Base-by-base conservation (phyloP, 92 coral and sea anemone genomes). In the Bergia sp. region DNA sequence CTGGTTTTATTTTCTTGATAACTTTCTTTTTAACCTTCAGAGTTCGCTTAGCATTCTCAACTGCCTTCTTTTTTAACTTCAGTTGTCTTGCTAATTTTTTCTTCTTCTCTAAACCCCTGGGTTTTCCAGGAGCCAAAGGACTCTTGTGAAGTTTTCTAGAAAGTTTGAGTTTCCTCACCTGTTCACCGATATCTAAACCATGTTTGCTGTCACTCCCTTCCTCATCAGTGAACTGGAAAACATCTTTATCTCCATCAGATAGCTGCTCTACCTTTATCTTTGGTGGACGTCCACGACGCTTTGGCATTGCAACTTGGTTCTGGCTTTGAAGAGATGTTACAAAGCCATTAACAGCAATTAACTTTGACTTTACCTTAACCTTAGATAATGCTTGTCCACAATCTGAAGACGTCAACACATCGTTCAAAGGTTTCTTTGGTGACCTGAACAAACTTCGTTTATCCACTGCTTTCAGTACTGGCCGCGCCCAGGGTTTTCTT, bases 401-500 rank as follows among this genome's bases (percentile, higher is more conserved):
- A 23, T 87, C 88, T 37, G 96, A 82, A 23, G 96, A 85, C 20
- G 77, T 82, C 66, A 93, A 86, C 88, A 86, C 64, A 65, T 80
- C 89, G 37, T 86, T 89, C 76, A 92, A 79, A 69, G 91, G 91
- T 81, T 86, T 82, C 88, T 89, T 89, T 10, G 94, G 92, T 39
- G 98, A 86, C 75, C 89, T 88, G 76, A 92, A 83, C 57, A 95
- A 89, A 82, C 94, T 85, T 39, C 90, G 94, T 89, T 95, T 92
- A 79, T 93, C 96, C 23, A 91, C 89, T 86, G 98, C 89, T 81
- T 95, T 95, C 87, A 93, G 84, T 82, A 93, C 86, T 76, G 98
- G 98, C 96, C 98, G 98, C 98, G 93, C 98, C 98, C 98, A 93
- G 86, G 96, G 93, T 88, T 95, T 95, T 89, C 93, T 93, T 80